Percentiles rank a stretch among this genome's conserved stretches.
Evolutionary conservation across 2,888 invertebrate genomes (phyloP).

Genomic region (Dexiosoma caninum): DNA sequence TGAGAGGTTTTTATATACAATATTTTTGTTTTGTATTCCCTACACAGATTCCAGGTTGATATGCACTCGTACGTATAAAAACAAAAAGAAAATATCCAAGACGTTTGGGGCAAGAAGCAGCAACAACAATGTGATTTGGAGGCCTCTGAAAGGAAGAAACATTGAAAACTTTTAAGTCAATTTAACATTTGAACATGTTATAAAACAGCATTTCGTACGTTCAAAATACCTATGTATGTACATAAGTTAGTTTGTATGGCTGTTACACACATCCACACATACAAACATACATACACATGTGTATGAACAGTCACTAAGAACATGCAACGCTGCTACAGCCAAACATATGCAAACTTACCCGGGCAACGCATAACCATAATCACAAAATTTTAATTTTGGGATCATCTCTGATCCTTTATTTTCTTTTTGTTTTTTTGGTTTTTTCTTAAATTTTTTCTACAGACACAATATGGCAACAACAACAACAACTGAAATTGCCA

Average conservation of each 20-base stretch:
- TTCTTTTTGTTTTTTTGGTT: neutral
- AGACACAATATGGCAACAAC: neutral
- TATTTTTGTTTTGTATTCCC: slow-evolving; percentile 9
- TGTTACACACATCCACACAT: neutral
- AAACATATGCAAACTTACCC: neutral
- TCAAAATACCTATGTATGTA: slow-evolving; percentile 13
- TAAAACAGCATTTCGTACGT: slow-evolving; percentile 54
- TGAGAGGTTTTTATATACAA: slow-evolving; percentile 36
- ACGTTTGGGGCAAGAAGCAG: slow-evolving; percentile 12
- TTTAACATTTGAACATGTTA: slow-evolving; percentile 63
- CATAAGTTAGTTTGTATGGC: neutral
- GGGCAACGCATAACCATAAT: slow-evolving; percentile 59
- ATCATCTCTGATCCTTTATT: slow-evolving; percentile 55
- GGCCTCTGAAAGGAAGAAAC: slow-evolving; percentile 46
- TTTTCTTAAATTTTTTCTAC: neutral
- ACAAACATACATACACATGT: neutral
- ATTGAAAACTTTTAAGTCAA: slow-evolving; percentile 63
- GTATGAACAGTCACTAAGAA: neutral
- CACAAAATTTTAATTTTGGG: slow-evolving; percentile 59
- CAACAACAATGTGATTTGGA: slow-evolving; percentile 4
- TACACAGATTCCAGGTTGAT: slow-evolving; percentile 37
- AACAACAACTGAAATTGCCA: slow-evolving; percentile 12
- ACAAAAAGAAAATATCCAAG: neutral
- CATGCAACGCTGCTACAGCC: neutral
- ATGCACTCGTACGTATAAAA: slow-evolving; percentile 6